Percentiles rank a stretch among this genome's conserved stretches.
phyloP scores from a whole-genome alignment of 2,113 vertebrate genomes.

The Catagonus wagneri region DNA sequence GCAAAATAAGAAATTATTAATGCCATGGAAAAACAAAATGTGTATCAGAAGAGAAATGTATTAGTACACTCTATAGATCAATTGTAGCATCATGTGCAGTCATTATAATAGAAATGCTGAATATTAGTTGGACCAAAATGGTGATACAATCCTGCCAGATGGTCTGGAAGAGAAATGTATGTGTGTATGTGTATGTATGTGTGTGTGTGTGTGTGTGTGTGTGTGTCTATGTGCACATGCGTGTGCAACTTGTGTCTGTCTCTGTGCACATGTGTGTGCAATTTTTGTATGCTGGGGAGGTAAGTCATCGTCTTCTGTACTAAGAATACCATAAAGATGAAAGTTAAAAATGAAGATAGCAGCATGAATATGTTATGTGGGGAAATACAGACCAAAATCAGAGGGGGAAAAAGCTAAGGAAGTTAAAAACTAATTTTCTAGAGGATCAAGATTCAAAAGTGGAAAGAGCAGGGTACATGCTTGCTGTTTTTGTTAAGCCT shows the following conservation, averaged over 20 bases:
- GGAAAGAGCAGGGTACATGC: neutral
- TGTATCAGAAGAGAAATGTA: neutral
- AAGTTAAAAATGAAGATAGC: neutral
- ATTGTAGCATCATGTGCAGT: neutral
- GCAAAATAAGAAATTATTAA: constrained; percentile 3
- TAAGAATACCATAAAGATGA: neutral
- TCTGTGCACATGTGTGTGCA: too few species aligned
- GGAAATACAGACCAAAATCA: neutral
- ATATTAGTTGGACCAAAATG: neutral
- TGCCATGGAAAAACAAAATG: neutral
- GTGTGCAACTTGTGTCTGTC: neutral
- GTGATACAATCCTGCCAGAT: neutral
- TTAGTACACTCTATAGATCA: neutral
- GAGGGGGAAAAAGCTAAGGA: neutral
- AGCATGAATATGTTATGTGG: neutral
- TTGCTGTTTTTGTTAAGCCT: neutral
- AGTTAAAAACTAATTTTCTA: neutral
- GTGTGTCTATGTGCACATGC: neutral
- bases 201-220: too few species aligned
- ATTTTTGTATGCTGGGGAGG: neutral
- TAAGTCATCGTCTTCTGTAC: neutral
- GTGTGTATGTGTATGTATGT: neutral
- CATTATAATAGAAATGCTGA: neutral
- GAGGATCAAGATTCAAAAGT: constrained; percentile 12
- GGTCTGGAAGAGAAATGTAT: neutral